Evolutionary conservation across 23 tunicate species (phyloP), one percentile per base, ranked within the genome.

Genomic region (Pegea sp.): DNA sequence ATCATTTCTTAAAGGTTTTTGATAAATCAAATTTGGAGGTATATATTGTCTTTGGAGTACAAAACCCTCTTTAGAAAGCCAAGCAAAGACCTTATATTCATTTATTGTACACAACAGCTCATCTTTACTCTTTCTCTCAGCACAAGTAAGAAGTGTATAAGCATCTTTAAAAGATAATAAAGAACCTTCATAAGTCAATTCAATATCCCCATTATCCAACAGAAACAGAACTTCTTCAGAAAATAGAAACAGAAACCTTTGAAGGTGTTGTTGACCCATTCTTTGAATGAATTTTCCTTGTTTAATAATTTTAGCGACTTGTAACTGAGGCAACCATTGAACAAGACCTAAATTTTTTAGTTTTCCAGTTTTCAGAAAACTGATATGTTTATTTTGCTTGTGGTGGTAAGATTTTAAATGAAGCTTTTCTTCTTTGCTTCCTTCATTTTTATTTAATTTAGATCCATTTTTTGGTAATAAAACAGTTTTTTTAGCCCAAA

Each of bases 211-310:
- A 26, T 71, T 70, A 60, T 80, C 93, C 5, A 80, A 49, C 26
- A 80, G 49, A 71, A 80, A 80, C 43, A 80, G 49, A 23, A 73
- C 77, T 46, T 80, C 93, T 49, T 80, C 93, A 2, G 74, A 65
- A 38, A 30, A 66, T 56, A 80, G 59, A 3, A 75, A 79, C 33
- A 71, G 46, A 33, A 65, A 80, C 13, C 61, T 79, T 24, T 59
- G 32, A 28, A 33, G 52, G 61, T 80, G 80, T 19, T 30, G 53
- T 54, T 73, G 77, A 19, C 93, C 61, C 49, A 61, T 62, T 2
- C 60, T 61, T 60, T 80, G 93, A 64, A 80, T 66, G 42, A 80
- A 80, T 58, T 80, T 80, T 5, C 79, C 80, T 46, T 80, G 93
- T 33, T 61, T 57, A 16, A 48, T 59, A 18, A 80, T 61, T 66